Evolutionary conservation across 2,797 vertebrate genomes (phyloP), one percentile per base, ranked within the genome.

Genomic region (Todus mexicanus): DNA sequence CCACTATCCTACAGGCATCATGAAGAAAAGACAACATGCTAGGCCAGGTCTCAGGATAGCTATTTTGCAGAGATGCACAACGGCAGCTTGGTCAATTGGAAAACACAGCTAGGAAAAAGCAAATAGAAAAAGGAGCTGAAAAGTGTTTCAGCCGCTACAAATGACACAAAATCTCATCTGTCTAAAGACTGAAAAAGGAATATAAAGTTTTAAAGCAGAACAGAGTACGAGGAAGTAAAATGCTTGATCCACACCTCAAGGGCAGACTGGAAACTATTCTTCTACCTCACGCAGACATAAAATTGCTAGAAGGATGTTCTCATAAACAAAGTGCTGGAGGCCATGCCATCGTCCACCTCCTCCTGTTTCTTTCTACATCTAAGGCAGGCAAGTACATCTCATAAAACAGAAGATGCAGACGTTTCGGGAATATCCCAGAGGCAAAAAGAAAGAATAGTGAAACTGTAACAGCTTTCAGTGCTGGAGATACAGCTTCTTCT

Each of bases 321-420:
- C 93, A 89, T 95, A 96, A 96, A 96, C 93, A 96, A 96, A 96
- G 72, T 84, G 95, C 96, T 96, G 92, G 92, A 96, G 96, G 96
- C 96, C 95, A 92, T 92, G 88, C 94, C 87, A 90, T 76, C 54
- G 57, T 92, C 94, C 92, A 80, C 75, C 92, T 92, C 80, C 88
- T 72, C 92, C 93, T 89, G 89, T 87, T 95, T 83, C 89, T 61
- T 65, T 84, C 83, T 57, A 93, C 93, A 92, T 96, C 95, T 96
- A 35, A 96, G 78, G 90, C 54, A 96, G 57, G 87, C 83, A 78
- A 94, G 89, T 89, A 95, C 93, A 90, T 84, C 88, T 86, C 88
- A 94, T 91, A 84, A 95, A 96, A 93, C 93, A 94, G 68, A 76
- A 91, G 91, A 92, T 73, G 83, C 89, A 82, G 86, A 69, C 89